Evolutionary conservation across 2,797 vertebrate species (phyloP).

Genomic region (Poecilia wingei): DNA sequence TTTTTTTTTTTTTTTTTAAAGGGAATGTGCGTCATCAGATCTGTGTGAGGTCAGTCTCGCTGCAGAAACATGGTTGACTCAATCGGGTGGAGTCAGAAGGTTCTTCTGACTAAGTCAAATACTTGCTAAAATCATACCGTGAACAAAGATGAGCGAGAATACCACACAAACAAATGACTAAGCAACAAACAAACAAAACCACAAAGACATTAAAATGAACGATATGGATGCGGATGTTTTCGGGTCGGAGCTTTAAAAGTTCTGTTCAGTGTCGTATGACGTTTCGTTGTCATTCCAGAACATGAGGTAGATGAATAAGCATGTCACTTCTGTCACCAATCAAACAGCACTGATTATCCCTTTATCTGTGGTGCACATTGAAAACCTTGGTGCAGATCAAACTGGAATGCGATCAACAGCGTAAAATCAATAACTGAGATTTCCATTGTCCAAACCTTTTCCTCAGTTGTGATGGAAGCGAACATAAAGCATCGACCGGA

Average conservation of each 20-base stretch:
- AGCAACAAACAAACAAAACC: background rate
- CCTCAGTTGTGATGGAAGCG: too few species aligned
- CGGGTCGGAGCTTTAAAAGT: background rate
- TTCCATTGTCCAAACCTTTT: too few species aligned
- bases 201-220: too few species aligned
- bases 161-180: background rate
- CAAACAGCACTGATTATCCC: background rate
- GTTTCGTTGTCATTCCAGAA: background rate
- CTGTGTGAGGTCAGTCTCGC: conserved; percentile 48
- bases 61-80: conserved; percentile 36
- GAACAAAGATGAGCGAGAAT: conserved; percentile 6
- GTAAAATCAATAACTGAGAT: background rate
- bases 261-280: background rate
- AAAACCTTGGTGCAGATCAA: background rate
- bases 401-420: background rate
- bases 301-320: background rate
- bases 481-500: background rate
- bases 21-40: conserved; percentile 64
- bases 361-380: too few species aligned
- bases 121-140: conserved; percentile 24
- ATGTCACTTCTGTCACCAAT: background rate
- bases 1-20: conserved; percentile 30
- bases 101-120: conserved; percentile 27
- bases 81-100: conserved; percentile 28
- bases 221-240: background rate